These are phyloP conservation scores for Zaprionus camerounensis DNA, from an alignment of 1,140 invertebrate species.

Conservation along the genomic window DNA sequence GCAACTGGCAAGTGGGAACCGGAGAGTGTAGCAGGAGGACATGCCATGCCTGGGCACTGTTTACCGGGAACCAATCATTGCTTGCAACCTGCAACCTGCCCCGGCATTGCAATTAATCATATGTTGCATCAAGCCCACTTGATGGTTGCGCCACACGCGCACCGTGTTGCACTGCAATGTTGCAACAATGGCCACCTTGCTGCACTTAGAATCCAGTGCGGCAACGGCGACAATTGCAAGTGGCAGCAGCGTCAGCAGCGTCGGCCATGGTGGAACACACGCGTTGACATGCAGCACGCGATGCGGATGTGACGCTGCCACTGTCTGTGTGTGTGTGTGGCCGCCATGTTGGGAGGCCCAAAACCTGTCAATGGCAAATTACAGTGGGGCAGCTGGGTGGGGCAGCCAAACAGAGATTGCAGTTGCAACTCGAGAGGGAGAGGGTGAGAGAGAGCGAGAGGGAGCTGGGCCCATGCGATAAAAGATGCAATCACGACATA, in stretches of 20 bases:
- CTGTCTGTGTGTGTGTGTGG: conserved; percentile 15
- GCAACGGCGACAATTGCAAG: conserved; percentile 70
- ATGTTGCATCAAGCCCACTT: conserved; percentile 59
- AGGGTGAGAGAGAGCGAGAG: no score
- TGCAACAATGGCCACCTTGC: conserved; percentile 5
- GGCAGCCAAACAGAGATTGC: conserved; percentile 11
- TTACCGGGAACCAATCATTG: conserved; percentile 79
- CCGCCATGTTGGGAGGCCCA: conserved; percentile 33
- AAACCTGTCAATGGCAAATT: conserved; percentile 81
- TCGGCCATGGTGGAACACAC: conserved; percentile 60
- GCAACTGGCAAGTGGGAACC: neutral
- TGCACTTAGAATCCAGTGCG: conserved; percentile 30
- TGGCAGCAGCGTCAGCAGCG: neutral
- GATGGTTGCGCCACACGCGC: conserved; percentile 68
- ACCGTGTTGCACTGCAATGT: neutral
- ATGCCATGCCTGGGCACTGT: conserved; percentile 58
- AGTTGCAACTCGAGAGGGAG: conserved; percentile 5
- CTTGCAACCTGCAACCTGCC: neutral
- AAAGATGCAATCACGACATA: conserved; percentile 70
- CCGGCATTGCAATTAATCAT: conserved; percentile 74
- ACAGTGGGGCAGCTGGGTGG: conserved; percentile 48
- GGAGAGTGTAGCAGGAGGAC: neutral
- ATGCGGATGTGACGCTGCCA: conserved; percentile 61
- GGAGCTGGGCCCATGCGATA: conserved; percentile 55
- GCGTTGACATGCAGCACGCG: conserved; percentile 81